phyloP scores from a whole-genome alignment of 2,888 invertebrate species.

The Luffia ferchaultella region DNA sequence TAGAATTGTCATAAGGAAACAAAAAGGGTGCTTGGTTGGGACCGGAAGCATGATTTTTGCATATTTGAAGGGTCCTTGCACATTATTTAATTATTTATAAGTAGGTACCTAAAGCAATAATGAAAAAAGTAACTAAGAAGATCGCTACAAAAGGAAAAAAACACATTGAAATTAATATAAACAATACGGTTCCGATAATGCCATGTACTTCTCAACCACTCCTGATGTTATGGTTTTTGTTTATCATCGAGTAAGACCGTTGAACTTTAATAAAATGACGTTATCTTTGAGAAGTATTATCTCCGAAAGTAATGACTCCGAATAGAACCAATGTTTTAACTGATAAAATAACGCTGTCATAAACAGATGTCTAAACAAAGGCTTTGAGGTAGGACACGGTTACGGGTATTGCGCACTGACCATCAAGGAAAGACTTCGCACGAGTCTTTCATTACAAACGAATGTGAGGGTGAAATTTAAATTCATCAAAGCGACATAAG shows the following conservation, averaged over 20 bases:
- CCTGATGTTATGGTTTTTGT: neutral
- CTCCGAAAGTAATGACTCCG: too few species aligned
- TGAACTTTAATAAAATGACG: neutral
- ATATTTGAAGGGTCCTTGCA: neutral
- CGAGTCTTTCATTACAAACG: neutral
- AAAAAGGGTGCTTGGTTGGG: neutral
- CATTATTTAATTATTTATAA: too few species aligned
- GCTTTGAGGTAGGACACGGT: neutral
- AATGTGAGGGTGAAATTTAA: neutral
- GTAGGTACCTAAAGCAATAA: too few species aligned
- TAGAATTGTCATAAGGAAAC: constrained; percentile 3
- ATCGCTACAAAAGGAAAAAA: too few species aligned
- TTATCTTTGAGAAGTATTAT: too few species aligned
- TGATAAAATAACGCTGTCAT: too few species aligned
- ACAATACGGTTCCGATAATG: too few species aligned
- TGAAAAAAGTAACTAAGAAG: too few species aligned
- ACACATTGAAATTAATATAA: too few species aligned
- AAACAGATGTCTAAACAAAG: neutral
- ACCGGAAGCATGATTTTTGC: constrained; percentile 2
- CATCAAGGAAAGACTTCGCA: neutral
- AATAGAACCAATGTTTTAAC: too few species aligned
- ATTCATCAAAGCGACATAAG: constrained; percentile 13
- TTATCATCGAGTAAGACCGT: neutral
- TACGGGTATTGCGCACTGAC: neutral
- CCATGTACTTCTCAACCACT: too few species aligned